Evolutionary conservation across 2,113 vertebrate species (phyloP).

Genomic region (Myotis davidii): DNA sequence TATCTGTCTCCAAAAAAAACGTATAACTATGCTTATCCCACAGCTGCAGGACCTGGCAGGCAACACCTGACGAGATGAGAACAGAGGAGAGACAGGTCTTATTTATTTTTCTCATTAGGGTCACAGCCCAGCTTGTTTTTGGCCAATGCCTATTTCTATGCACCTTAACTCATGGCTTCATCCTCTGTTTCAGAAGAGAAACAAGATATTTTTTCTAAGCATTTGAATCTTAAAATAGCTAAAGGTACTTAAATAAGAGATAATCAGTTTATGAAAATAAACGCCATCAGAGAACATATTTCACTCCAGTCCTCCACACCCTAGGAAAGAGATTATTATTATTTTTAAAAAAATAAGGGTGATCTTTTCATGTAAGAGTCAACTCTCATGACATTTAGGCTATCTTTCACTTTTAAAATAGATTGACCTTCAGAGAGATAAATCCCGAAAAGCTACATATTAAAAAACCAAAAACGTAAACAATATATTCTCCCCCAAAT

Average conservation of each 20-base stretch:
- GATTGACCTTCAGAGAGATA: background rate
- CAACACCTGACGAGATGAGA: background rate
- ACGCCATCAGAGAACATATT: background rate
- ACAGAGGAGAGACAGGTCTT: background rate
- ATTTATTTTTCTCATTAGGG: background rate
- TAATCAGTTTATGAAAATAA: background rate
- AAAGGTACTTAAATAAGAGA: background rate
- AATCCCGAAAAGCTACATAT: background rate
- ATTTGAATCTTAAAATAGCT: slow-evolving; percentile 10
- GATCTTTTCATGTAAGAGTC: background rate
- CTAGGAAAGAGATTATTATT: background rate
- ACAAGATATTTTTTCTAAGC: background rate
- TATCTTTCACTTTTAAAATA: background rate
- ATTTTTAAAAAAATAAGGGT: background rate
- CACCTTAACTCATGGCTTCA: background rate
- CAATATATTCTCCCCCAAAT: background rate
- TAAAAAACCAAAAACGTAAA: background rate
- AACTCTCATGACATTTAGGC: background rate
- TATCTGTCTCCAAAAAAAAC: background rate
- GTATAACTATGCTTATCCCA: background rate
- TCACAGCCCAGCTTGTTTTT: background rate
- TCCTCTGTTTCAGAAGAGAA: background rate
- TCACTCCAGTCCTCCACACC: background rate
- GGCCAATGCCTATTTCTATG: background rate
- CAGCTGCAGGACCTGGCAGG: background rate